Base-by-base conservation (phyloP, 2,888 invertebrate genomes). In the Sinodicranocentrus sp. region DNA sequence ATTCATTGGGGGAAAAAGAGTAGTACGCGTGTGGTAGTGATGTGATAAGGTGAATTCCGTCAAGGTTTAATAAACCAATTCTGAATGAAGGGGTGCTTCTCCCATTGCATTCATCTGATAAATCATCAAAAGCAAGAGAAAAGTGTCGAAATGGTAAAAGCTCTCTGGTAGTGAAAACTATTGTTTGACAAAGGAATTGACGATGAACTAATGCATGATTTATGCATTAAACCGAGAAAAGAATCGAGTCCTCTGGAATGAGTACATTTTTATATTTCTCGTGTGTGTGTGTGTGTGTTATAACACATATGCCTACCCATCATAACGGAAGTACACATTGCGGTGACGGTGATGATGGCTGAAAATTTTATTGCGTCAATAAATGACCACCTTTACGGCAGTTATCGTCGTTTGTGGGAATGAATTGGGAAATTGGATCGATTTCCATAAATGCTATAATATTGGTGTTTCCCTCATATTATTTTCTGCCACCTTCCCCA, bases 341-440 rank as follows among this genome's bases (percentile, higher is more conserved):
- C 33, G 44, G 25, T 68, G 68, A 77, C 17, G 68, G 19, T 79
- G 52, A 54, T 72, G 79, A 80, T 71, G 52, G 48, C 54, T 71
- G 33, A 80, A 71, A 80, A 65, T 80, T 80, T 80, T 80, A 80
- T 72, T 80, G 72, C 79, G 65, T 80, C 79, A 80, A 72, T 80
- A 80, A 80, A 63, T 44, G 52, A 39, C 70, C 63, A 78, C 70
- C 70, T 78, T 78, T 70, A 54, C 26, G 3, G 61, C 57, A 28
- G 25, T 54, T 78, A 61, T 67, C 48, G 21, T 13, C 28, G 19
- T 28, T n/a, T 21, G 33, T 77, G 59, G 48, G 65, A 71, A 65
- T 72, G 72, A 23, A 65, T 65, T 65, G 48, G 57, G 43, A 68
- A 78, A 65, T 21, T 63, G 72, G 72, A 80, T 80, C 79, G 79